Evolutionary conservation across 2,113 vertebrate genomes (phyloP).

Genomic region (Petrocephalus microphthalmus): DNA sequence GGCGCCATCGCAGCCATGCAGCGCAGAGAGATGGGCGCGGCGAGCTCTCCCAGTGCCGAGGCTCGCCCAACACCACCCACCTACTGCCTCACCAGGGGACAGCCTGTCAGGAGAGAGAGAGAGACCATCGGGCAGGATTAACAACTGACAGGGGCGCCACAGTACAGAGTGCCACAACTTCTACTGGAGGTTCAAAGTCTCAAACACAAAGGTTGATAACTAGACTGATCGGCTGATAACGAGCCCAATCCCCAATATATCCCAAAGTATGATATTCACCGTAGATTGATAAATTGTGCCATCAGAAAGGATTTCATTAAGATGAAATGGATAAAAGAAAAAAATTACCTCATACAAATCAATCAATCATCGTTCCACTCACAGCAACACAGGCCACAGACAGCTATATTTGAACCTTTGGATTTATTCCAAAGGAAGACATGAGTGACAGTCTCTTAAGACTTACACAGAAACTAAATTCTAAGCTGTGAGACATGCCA

Average conservation of each 20-base stretch:
- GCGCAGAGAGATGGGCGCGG: constrained; percentile 86
- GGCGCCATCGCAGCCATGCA: constrained; percentile 99
- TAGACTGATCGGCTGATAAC: neutral
- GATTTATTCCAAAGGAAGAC: neutral
- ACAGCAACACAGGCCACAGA: neutral
- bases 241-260: neutral
- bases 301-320: neutral
- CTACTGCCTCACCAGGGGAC: constrained; percentile 77
- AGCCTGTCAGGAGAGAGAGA: constrained; percentile 58
- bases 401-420: neutral
- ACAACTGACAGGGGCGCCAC: neutral
- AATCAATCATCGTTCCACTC: neutral
- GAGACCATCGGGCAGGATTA: neutral
- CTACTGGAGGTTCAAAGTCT: neutral
- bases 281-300: neutral
- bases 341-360: neutral
- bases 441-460: neutral
- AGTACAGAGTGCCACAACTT: neutral
- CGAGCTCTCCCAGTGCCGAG: constrained; percentile 72
- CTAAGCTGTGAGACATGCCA: neutral
- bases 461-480: neutral
- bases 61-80: constrained; percentile 78
- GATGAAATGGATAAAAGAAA: neutral
- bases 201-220: neutral
- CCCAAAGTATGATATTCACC: neutral